Evolutionary conservation across 2,888 invertebrate genomes (phyloP).

Genomic region (Aphidoletes aphidimyza): DNA sequence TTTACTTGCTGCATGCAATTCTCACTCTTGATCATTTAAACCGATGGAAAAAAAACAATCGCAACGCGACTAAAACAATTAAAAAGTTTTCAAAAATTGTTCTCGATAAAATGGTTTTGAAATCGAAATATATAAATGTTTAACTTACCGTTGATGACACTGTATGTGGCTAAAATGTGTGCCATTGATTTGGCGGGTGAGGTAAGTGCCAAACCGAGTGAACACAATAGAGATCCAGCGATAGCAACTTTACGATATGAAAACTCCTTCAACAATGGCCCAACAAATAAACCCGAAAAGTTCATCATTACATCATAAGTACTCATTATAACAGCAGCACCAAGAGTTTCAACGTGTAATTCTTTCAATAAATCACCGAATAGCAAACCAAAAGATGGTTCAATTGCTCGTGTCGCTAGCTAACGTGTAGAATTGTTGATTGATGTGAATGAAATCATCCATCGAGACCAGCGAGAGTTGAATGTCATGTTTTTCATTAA

Average conservation of each 20-base stretch:
- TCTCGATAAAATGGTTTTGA: background rate
- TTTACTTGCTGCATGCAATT: too few relatives aligned
- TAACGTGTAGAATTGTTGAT: slow-evolving; percentile 62
- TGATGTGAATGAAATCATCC: background rate
- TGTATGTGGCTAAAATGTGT: slow-evolving; percentile 77
- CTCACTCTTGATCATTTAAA: too few relatives aligned
- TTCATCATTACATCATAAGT: slow-evolving; percentile 81
- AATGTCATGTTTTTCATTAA: background rate
- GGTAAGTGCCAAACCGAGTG: slow-evolving; percentile 74
- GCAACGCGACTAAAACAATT: too few relatives aligned
- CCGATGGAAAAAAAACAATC: too few relatives aligned
- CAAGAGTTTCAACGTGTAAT: slow-evolving; percentile 78
- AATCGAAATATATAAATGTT: slow-evolving; percentile 56
- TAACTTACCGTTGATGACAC: slow-evolving; percentile 78
- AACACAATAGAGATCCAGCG: slow-evolving; percentile 74
- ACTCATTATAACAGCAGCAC: slow-evolving; percentile 80
- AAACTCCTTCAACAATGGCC: slow-evolving; percentile 79
- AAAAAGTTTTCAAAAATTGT: too few relatives aligned
- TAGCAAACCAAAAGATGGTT: slow-evolving; percentile 83
- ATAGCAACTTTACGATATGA: slow-evolving; percentile 78
- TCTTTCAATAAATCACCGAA: slow-evolving; percentile 78
- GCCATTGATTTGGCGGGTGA: slow-evolving; percentile 74
- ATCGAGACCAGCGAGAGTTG: background rate
- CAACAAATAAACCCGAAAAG: slow-evolving; percentile 81
- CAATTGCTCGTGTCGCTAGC: slow-evolving; percentile 82